Base-by-base conservation (phyloP, 2,888 invertebrate genomes). In the Nematopogon swammerdamellus region DNA sequence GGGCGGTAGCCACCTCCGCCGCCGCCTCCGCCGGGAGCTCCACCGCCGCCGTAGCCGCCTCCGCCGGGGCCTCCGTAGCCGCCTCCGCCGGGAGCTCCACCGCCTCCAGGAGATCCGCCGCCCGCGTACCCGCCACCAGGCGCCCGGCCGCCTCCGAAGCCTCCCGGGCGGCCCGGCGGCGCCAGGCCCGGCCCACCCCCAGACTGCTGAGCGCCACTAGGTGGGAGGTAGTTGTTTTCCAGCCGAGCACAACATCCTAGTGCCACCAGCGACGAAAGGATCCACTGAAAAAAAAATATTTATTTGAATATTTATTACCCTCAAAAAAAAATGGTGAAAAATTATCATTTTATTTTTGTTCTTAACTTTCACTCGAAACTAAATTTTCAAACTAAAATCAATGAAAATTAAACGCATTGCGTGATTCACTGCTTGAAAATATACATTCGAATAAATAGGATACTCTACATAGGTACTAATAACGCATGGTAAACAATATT, bases 161-260 rank as follows among this genome's bases (percentile, higher is more conserved):
- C 62, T 55, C 59, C 19, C n/a, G 59, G 58, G 30, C 61, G 57
- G 19, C 54, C 55, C 5, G 73, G 80, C 55, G 70, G 61, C 48
- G 61, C 59, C 53, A 72, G 58, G 2, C 47, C 47, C 47, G 67
- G 68, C 36, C 80, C 71, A 46, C 73, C 73, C n/a, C 73, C 74
- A 29, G 73, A 63, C 18, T 63, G 61, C 19, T 69, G 60, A 19
- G 72, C 82, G 55, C 74, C 72, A 10, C 77, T 67, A 19, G 83
- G 84, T 6, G 84, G 84, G 52, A 84, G 61, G 57, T 84, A 84
- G 50, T 77, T 82, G 61, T 81, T 84, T 53, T 83, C 82, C 56
- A 84, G 63, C 50, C 76, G 73, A 48, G 71, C 80, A 46, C 81
- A 79, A 46, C 70, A 67, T 56, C 72, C 68, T 52, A 70, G 59